Evolutionary conservation across 2,113 vertebrate genomes (phyloP), one percentile per base, ranked within the genome.

Genomic region (Solea senegalensis): DNA sequence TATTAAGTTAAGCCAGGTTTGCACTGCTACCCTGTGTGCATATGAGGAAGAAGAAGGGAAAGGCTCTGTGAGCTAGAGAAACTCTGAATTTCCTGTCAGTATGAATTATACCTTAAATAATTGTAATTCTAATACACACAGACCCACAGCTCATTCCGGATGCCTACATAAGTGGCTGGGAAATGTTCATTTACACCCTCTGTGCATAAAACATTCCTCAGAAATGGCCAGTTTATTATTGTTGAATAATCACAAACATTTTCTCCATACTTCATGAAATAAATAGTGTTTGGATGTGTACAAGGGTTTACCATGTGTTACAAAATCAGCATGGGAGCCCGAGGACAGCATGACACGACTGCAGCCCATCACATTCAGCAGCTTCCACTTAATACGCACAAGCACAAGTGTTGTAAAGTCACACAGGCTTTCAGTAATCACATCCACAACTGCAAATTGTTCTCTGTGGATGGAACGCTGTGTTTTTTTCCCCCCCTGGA

Each of bases 351-450:
- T 5, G 11, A 21, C 50, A 69, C 60, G 34, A 49, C 6, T 48
- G 43, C 44, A 45, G 13, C 21, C 5, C 0, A 7, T 27, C 26
- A 53, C 27, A 39, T 74, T 65, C 26, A 41, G 58, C 41, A 48
- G 28, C 46, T 34, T 65, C 43, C 21, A 11, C 26, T 40, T 49
- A 34, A 43, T 21, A 62, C 0, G 39, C 9, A 67, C 68, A 27
- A 74, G 75, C 58, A 65, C 54, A 71, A 43, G 4, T n/a, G 27
- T 50, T 65, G 53, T 65, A 55, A 69, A 75, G 58, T 65, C 49
- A 43, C 15, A 2, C 28, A 72, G 59, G 46, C 58, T 73, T 83
- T 74, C 44, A 71, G 50, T 69, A 83, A 86, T 86, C 71, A 68
- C 51, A 16, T 54, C 51, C 6, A 13, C 28, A 11, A 60, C 79